phyloP scores from a whole-genome alignment of 2,113 vertebrate genomes.

The Phalacrocorax brasilianus region DNA sequence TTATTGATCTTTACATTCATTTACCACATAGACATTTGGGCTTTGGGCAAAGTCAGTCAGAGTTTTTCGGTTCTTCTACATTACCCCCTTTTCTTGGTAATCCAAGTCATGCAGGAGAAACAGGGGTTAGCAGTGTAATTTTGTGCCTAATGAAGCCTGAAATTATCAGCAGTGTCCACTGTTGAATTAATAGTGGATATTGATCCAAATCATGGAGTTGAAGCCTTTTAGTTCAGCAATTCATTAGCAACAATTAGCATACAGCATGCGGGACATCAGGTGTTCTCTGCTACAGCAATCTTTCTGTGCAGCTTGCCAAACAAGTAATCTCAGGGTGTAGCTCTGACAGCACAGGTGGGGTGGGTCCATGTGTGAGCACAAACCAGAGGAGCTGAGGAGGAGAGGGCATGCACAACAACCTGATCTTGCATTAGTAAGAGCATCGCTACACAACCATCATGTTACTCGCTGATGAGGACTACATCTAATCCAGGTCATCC shows the following conservation, averaged over 20 bases:
- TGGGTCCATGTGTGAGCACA: not conserved
- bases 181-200: not conserved
- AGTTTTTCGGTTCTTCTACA: not conserved
- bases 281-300: not conserved
- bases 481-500: not conserved
- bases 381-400: not conserved
- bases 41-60: not conserved
- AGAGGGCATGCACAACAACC: not conserved
- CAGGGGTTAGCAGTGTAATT: not conserved
- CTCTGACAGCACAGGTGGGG: not conserved
- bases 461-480: not conserved
- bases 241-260: conserved; percentile 4
- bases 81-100: not conserved
- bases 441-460: fast-evolving
- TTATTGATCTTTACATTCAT: not conserved
- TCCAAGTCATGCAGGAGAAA: not conserved
- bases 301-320: not conserved
- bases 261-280: not conserved
- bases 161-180: not conserved
- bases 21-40: not conserved
- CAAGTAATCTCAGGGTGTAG: not conserved
- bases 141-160: not conserved
- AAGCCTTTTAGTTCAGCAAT: not conserved
- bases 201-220: not conserved
- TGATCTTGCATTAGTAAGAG: not conserved